phyloP scores from a whole-genome alignment of 2,113 vertebrate species.

The Malurus cyaneus region DNA sequence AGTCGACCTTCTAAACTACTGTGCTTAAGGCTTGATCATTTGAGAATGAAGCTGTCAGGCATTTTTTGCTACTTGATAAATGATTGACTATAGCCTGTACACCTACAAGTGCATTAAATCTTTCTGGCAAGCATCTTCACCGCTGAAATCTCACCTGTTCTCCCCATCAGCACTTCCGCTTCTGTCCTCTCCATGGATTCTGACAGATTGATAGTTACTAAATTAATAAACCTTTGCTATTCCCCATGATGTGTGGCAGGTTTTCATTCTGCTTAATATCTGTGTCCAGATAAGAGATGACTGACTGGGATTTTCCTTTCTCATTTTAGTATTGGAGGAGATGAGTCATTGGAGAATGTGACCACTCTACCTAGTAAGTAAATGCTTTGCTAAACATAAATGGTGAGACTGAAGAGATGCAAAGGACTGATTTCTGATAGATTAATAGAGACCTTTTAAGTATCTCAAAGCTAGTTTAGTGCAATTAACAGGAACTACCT shows the following conservation, averaged over 20 bases:
- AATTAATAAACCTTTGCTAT: neutral
- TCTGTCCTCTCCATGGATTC: neutral
- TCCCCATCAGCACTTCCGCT: neutral
- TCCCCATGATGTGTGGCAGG: neutral
- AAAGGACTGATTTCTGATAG: neutral
- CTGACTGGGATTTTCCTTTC: neutral
- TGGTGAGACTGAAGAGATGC: neutral
- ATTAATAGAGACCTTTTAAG: neutral
- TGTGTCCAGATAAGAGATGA: neutral
- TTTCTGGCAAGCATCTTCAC: neutral
- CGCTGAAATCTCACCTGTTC: neutral
- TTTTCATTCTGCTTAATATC: neutral
- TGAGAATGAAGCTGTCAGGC: neutral
- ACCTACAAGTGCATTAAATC: neutral
- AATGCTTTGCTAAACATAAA: neutral
- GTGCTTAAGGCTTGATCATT: neutral
- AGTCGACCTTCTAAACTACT: neutral
- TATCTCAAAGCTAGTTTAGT: neutral
- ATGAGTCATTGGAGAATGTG: constrained; percentile 74
- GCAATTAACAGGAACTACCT: neutral
- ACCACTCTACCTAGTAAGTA: constrained; percentile 93
- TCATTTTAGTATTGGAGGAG: constrained; percentile 84
- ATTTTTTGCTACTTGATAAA: neutral
- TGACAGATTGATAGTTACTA: neutral
- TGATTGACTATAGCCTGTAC: neutral